Evolutionary conservation across 2,888 invertebrate genomes (phyloP), one percentile per base, ranked within the genome.

Genomic region (Rhagonycha lutea): DNA sequence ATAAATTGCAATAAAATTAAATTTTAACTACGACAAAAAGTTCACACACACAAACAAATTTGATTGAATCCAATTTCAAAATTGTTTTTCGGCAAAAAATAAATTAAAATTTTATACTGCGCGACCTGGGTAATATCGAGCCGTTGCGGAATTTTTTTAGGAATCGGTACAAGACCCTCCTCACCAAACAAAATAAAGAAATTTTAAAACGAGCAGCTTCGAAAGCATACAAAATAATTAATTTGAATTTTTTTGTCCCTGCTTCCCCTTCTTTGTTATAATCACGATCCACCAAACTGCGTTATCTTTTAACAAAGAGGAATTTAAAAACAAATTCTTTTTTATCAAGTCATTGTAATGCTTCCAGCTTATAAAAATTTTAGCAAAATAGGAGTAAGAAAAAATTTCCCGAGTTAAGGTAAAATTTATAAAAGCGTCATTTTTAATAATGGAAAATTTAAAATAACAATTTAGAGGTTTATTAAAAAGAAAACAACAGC

Each of bases 1-100:
- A 76, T 76, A 73, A 73, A 76, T 70, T 70, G 47, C 62, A 70
- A 69, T 23, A 63, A 29, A 14, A 23, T 23, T 23, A 62, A 62
- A 62, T 62, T 23, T 23, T 18, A 62, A 62, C 18, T 14, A 10
- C 18, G 14, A 62, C 61, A 18, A 62, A 62, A 18, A 62, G 7
- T 47, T n/a, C n/a, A 47, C 47, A 47, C 47, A 18, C 18, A 18
- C 18, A 18, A 18, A 47, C 47, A 9, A 28, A 28, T 28, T 28
- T 28, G 28, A 28, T 28, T 28, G 8, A 28, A 28, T 28, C 28
- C 28, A 47, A 47, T 47, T 47, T 47, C 7, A 5, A 47, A 47
- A 47, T 47, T 47, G 47, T 47, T 47, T 47, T 47, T 47, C 47
- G 47, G 2, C n/a, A n/a, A 47, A 47, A 47, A 47, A 5, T n/a